A percentile compares a stretch with the other conserved stretches of the same genome.
Evolutionary conservation across 2,797 vertebrate species (phyloP).

Genomic region (Sebastes kiyomatsui): DNA sequence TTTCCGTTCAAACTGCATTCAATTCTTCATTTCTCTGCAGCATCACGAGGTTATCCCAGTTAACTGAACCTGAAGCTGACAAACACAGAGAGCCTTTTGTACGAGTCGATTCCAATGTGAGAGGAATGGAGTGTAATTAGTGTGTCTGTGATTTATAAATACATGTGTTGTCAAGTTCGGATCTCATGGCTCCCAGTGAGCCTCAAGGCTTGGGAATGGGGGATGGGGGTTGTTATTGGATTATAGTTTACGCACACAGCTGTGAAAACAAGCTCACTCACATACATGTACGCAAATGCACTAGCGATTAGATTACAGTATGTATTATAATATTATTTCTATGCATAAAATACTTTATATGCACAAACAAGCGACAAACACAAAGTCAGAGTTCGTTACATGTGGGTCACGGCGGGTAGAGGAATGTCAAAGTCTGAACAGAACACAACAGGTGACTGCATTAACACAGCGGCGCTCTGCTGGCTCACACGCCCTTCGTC

Average conservation of each 20-base stretch:
- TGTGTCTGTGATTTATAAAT: slow-evolving; percentile 60
- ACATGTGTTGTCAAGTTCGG: slow-evolving; percentile 48
- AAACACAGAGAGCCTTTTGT: slow-evolving; percentile 39
- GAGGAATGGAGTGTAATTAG: slow-evolving; percentile 51
- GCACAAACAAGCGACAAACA: neutral
- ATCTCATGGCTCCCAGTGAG: slow-evolving; percentile 31
- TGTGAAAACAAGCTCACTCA: slow-evolving; percentile 21
- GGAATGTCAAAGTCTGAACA: slow-evolving; percentile 43
- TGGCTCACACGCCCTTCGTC: neutral
- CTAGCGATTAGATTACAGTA: neutral
- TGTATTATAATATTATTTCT: neutral
- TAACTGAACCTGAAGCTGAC: slow-evolving; percentile 17
- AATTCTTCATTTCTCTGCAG: neutral
- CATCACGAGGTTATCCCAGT: slow-evolving; percentile 7
- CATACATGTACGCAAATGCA: neutral
- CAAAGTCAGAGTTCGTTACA: slow-evolving; percentile 12
- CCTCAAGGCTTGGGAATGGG: slow-evolving; percentile 14
- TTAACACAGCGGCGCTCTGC: slow-evolving; percentile 23
- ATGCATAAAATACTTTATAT: neutral
- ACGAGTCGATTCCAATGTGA: slow-evolving; percentile 27
- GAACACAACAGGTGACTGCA: slow-evolving; percentile 66
- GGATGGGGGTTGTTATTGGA: slow-evolving; percentile 26
- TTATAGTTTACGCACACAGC: slow-evolving; percentile 10
- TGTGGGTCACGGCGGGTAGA: slow-evolving; percentile 31
- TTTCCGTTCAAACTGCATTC: neutral